Conservation (phyloP, 2,888 invertebrate species). For the Pheosia gnoma region DNA sequence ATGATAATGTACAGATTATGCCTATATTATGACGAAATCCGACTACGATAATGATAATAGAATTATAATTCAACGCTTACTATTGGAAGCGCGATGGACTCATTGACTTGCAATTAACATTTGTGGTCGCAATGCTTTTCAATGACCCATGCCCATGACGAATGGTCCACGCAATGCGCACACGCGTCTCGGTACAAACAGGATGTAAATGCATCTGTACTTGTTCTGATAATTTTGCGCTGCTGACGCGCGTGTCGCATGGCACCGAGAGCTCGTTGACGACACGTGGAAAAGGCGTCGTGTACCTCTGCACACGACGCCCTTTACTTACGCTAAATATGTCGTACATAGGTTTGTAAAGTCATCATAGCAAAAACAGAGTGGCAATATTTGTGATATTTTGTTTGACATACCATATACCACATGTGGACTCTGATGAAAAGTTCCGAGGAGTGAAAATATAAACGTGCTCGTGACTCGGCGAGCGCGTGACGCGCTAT, state of each 20-base stretch:
- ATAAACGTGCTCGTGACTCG: not conserved
- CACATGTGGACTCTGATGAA: not conserved
- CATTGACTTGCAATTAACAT: not conserved
- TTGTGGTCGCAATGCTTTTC: too few relatives aligned
- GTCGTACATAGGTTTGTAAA: not conserved
- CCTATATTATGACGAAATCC: slow-evolving; percentile 10
- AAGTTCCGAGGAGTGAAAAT: not conserved
- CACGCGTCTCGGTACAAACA: too few relatives aligned
- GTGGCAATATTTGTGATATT: not conserved
- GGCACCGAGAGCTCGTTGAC: too few relatives aligned
- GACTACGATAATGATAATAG: slow-evolving; percentile 14
- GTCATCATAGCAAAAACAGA: too few relatives aligned
- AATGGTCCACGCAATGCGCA: too few relatives aligned
- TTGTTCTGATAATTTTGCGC: too few relatives aligned
- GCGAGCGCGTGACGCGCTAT: slow-evolving; percentile 11
- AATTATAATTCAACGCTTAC: slow-evolving; percentile 11
- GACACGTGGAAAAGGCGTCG: too few relatives aligned
- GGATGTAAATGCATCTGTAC: too few relatives aligned
- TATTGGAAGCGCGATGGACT: slow-evolving; percentile 8
- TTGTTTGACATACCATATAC: not conserved
- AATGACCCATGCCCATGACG: too few relatives aligned
- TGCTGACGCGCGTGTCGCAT: too few relatives aligned
- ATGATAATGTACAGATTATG: slow-evolving; percentile 20
- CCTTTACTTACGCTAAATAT: not conserved
- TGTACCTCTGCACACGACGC: too few relatives aligned